phyloP scores from a whole-genome alignment of 2,113 vertebrate species.

The Trachemys scripta region DNA sequence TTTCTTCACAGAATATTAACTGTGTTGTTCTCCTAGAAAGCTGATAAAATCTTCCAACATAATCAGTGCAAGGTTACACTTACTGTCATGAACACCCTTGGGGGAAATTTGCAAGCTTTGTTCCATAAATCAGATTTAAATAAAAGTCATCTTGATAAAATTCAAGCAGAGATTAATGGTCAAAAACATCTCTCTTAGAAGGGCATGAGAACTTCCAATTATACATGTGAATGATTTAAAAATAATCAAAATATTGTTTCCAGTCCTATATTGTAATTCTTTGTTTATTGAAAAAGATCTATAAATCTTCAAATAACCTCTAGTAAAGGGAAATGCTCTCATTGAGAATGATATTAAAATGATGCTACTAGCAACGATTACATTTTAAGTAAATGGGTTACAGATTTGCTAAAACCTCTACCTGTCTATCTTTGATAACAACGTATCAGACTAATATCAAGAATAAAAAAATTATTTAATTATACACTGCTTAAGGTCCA shows the following conservation, averaged over 20 bases:
- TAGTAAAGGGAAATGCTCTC: background rate
- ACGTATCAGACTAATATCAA: background rate
- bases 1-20: background rate
- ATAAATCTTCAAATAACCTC: background rate
- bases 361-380: background rate
- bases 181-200: background rate
- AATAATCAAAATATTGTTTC: background rate
- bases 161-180: constrained; percentile 11
- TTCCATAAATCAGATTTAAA: constrained; percentile 17
- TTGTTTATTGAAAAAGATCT: background rate
- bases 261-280: background rate
- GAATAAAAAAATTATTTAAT: background rate
- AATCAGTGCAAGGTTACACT: background rate
- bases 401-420: background rate
- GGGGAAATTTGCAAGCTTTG: background rate
- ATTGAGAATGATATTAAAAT: background rate
- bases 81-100: background rate
- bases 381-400: background rate
- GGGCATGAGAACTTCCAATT: background rate
- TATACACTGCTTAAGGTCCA: background rate
- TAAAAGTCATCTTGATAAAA: constrained; percentile 24
- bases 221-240: background rate
- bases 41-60: background rate
- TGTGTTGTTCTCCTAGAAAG: background rate
- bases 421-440: background rate